Conservation (phyloP, 2,797 vertebrate genomes). For the Potorous gilbertii region DNA sequence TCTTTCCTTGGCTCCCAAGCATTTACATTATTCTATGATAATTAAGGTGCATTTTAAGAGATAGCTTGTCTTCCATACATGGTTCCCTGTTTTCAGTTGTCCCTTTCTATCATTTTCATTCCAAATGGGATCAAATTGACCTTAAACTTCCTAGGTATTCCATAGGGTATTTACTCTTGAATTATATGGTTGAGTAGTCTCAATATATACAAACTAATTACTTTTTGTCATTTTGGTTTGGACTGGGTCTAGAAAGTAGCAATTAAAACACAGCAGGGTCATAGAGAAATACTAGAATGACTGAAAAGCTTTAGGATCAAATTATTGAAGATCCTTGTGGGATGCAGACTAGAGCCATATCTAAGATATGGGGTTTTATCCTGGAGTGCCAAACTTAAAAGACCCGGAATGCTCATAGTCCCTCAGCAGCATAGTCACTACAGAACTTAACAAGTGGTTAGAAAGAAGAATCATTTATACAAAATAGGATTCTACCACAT, state of each 20-base stretch:
- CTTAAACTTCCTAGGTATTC: constrained; percentile 6
- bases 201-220: neutral
- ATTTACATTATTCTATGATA: constrained; percentile 39
- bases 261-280: neutral
- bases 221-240: neutral
- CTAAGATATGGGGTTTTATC: neutral
- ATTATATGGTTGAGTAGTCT: neutral
- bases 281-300: too few species aligned
- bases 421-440: neutral
- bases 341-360: neutral
- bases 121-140: constrained; percentile 20
- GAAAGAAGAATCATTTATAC: neutral
- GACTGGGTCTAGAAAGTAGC: neutral
- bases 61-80: constrained; percentile 6
- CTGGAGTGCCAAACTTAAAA: neutral
- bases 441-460: neutral
- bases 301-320: too few species aligned
- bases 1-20: constrained; percentile 45
- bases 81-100: neutral
- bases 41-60: constrained; percentile 42
- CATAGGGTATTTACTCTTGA: too few species aligned
- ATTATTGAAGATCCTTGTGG: neutral
- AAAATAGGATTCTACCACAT: neutral
- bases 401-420: neutral
- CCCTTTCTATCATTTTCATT: constrained; percentile 45